These are phyloP conservation scores for Aphrophora alni DNA, from an alignment of 2,888 invertebrate genomes.

Conservation along the genomic window DNA sequence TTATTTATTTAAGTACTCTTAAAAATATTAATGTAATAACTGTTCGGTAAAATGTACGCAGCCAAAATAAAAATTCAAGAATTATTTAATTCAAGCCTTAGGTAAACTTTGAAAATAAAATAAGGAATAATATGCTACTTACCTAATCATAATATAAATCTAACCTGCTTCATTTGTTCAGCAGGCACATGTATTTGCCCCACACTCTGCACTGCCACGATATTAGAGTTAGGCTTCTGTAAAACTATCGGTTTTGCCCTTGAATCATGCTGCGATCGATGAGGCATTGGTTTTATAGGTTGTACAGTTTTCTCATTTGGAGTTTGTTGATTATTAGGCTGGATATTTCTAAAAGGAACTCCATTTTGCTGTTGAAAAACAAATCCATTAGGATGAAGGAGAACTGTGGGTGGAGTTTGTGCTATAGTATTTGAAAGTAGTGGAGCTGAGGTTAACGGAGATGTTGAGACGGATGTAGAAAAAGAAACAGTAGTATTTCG, in stretches of 20 bases:
- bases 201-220: conserved; percentile 48
- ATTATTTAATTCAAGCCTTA: no score
- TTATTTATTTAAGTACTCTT: no score
- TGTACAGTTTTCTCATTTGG: background rate
- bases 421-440: background rate
- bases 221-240: conserved; percentile 37
- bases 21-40: no score
- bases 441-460: background rate
- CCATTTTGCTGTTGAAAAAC: conserved; percentile 47
- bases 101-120: no score
- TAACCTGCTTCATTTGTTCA: conserved; percentile 52
- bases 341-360: conserved; percentile 40
- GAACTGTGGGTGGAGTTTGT: conserved; percentile 28
- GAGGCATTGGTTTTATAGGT: conserved; percentile 20
- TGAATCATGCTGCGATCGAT: conserved; percentile 20
- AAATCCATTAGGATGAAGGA: conserved; percentile 42
- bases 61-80: no score
- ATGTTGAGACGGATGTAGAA: background rate
- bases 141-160: conserved; percentile 51
- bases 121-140: no score
- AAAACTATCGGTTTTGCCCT: conserved; percentile 27
- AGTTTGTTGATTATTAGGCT: conserved; percentile 18
- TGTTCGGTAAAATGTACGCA: no score
- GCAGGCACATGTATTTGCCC: conserved; percentile 49
- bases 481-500: background rate